phyloP scores from a whole-genome alignment of 35 echinoderm and acorn worm genomes.

The Apostichopus californicus region DNA sequence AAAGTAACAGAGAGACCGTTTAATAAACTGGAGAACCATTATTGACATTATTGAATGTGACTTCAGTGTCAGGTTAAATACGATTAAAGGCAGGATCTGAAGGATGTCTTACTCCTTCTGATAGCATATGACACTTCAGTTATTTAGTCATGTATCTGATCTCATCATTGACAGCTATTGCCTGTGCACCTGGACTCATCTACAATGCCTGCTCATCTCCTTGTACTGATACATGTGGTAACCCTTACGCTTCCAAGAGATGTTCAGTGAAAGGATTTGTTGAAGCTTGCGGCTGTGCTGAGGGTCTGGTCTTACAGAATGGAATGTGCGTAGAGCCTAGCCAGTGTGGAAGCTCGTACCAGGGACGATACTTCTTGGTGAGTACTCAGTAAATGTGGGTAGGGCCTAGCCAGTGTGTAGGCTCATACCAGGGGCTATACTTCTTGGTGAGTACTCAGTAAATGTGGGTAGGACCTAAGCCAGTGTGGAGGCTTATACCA shows the following conservation, averaged over 20 bases:
- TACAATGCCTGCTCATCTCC: conserved; percentile 32
- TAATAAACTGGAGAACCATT: too few relatives aligned
- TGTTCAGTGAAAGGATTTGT: conserved; percentile 38
- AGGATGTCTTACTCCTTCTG: too few relatives aligned
- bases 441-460: not conserved
- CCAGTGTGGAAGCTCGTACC: conserved; percentile 29
- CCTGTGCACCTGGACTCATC: conserved; percentile 43
- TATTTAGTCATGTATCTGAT: too few relatives aligned
- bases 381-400: not conserved
- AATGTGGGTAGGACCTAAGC: too few relatives aligned
- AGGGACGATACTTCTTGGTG: conserved; percentile 38
- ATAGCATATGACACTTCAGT: too few relatives aligned
- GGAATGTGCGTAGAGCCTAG: conserved; percentile 19
- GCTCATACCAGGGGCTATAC: not conserved
- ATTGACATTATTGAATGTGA: too few relatives aligned
- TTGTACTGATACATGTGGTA: conserved; percentile 43
- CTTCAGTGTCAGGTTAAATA: too few relatives aligned
- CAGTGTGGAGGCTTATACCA: too few relatives aligned
- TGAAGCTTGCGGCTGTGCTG: conserved; percentile 49
- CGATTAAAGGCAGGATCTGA: too few relatives aligned
- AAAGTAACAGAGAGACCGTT: too few relatives aligned
- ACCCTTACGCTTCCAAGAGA: conserved; percentile 34
- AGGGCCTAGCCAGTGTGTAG: too few relatives aligned
- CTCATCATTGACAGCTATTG: not conserved
- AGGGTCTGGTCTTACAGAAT: conserved; percentile 44